Evolutionary conservation across 64 coral and sea anemone species (phyloP), one percentile per base, ranked within the genome.

Genomic region (Stichodactyla mertensii): DNA sequence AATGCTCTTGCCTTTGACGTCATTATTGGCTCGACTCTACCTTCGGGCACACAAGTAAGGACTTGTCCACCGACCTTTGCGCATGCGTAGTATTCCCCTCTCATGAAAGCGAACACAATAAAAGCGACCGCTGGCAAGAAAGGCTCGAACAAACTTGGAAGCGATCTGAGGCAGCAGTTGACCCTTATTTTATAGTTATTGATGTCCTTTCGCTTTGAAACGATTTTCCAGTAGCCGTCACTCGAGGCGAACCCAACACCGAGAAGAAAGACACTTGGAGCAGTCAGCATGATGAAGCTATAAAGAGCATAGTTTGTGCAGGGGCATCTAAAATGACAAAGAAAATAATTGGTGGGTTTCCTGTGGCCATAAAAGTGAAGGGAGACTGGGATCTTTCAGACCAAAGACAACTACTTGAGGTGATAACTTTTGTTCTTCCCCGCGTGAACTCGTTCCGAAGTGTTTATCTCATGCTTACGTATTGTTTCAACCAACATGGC

Each of bases 71-170:
- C 83, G 26, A 85, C 28, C 23, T 51, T 58, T 6, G 83, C 83
- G 56, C 83, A 85, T 64, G 60, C 83, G 60, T 61, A 85, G 56
- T 85, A 85, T 36, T 85, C 83, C 20, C 83, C 83, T 61, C 56
- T 23, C 27, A 85, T 55, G 16, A 85, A 36, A 58, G n/a, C 83
- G 6, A 57, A 61, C 14, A 85, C 60, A 62, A 85, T 26, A 31
- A 85, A 85, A 45, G 54, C 55, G 28, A 23, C 53, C 27, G 56
- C 55, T 58, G 83, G 55, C 14, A 85, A 64, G 9, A 85, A 85
- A 13, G 83, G 83, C 54, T 85, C n/a, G 28, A 85, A 64, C 55
- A 85, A 23, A 36, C 56, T 85, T 64, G 83, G 83, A 22, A 85
- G 54, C 14, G 83, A 85, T 31, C 45, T 85, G 2, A 85, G 57